Base-by-base conservation (phyloP, 2,797 vertebrate species). In the Odontamblyopus lacepedii region DNA sequence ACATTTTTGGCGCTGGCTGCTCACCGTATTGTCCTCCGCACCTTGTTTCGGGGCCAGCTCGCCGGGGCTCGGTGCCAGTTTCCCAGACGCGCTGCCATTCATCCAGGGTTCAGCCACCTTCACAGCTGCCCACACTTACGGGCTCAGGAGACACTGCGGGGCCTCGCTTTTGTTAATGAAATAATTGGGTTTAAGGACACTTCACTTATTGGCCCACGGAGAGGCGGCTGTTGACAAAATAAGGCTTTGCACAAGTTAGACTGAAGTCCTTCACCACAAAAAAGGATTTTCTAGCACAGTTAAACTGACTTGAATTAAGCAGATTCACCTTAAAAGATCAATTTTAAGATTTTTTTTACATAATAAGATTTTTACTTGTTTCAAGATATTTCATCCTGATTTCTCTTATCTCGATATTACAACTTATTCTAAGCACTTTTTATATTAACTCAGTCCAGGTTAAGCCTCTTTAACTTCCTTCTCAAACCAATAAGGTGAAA, bases 1-100 rank as follows among this genome's bases (percentile, higher is more conserved):
- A 65, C 41, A 65, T 65, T 65, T 50, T 65, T 65, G 63, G 63
- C 63, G 2, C n/a, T 6, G 1, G 23, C 5, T 13, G 23, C 38
- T 23, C 2, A 11, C 23, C 63, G 63, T 27, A 48, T 65, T 65
- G 63, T 65, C 32, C 59, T 32, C 41, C 63, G 29, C 63, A 65
- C 63, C 63, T 65, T 50, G 63, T 65, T 65, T 63, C 18, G 8
- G 38, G 27, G 63, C 63, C 63, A 65, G 63, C 41, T 65, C 15
- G 15, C 0, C 18, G 4, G 56, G 78, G 71, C 77, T 77, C 44
- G 0, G 56, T 59, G 77, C 79, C 77, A 81, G 71, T 68, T 85
- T 80, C 82, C 70, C 74, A 75, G 81, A 77, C 67, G 57, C 70
- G 79, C 76, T 72, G 35, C 72, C 67, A 61, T 83, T 75, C 51